Evolutionary conservation across 2,113 vertebrate genomes (phyloP).

Genomic region (Morone chrysops): DNA sequence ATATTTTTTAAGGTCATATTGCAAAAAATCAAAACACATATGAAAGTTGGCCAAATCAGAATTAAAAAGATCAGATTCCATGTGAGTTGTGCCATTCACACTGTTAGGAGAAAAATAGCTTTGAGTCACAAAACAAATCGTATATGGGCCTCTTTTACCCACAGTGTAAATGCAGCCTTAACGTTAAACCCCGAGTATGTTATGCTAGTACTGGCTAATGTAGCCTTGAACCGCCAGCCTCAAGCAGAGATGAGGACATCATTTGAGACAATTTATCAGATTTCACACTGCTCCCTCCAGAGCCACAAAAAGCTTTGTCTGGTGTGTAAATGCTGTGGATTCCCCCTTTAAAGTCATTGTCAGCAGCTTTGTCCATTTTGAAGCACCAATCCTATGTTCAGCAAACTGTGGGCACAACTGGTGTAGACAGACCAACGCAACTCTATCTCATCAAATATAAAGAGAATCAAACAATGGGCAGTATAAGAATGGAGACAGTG

Average conservation of each 20-base stretch:
- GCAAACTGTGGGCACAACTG: constrained; percentile 8
- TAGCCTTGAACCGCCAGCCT: neutral
- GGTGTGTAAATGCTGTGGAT: neutral
- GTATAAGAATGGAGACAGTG: constrained; percentile 45
- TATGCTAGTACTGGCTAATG: neutral
- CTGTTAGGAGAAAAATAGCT: too few species aligned
- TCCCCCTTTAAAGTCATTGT: neutral
- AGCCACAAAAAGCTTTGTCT: neutral
- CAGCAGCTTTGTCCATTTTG: constrained; percentile 23
- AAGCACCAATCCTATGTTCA: constrained; percentile 3
- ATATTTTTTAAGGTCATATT: too few species aligned
- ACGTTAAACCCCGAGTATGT: too few species aligned
- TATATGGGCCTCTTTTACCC: too few species aligned
- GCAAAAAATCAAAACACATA: too few species aligned
- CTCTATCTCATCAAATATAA: constrained; percentile 37
- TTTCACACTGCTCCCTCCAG: neutral
- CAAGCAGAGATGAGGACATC: neutral
- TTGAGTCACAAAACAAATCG: too few species aligned
- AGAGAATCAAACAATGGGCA: constrained; percentile 41
- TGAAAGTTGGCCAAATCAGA: too few species aligned
- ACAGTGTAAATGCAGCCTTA: too few species aligned
- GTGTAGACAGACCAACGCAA: constrained; percentile 25
- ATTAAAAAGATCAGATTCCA: too few species aligned
- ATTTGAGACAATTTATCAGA: neutral
- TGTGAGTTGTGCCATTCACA: too few species aligned